Evolutionary conservation across 2,888 invertebrate genomes (phyloP).

Genomic region (Scaptomyza cyrtandrae): DNA sequence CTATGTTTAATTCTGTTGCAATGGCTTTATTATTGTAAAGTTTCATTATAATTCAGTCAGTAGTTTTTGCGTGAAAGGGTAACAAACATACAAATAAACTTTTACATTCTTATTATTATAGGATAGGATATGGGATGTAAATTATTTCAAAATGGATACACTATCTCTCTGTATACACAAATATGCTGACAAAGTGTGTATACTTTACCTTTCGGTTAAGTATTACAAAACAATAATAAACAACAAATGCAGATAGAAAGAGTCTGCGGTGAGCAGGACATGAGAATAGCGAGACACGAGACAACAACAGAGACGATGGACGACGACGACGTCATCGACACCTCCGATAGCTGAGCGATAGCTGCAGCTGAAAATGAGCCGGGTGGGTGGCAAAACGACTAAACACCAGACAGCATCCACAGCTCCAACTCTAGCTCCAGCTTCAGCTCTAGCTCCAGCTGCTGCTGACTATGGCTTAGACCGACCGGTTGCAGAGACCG

Average conservation of each 20-base stretch:
- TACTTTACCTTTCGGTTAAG: slow-evolving; percentile 40
- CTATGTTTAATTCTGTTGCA: too few relatives aligned
- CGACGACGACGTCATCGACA: slow-evolving; percentile 78
- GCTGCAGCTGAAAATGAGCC: slow-evolving; percentile 34
- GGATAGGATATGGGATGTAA: too few relatives aligned
- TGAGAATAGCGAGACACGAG: slow-evolving; percentile 10
- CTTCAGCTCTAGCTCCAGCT: not conserved
- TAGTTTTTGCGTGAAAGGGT: too few relatives aligned
- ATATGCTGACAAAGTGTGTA: slow-evolving; percentile 26
- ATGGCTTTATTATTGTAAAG: too few relatives aligned
- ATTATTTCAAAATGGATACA: not conserved
- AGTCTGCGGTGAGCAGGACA: slow-evolving; percentile 24
- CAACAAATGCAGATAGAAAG: slow-evolving; percentile 35
- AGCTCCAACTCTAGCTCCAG: too few relatives aligned
- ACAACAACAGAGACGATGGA: slow-evolving; percentile 10
- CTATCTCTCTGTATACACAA: slow-evolving; percentile 1
- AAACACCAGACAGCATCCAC: slow-evolving; percentile 1
- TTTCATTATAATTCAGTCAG: too few relatives aligned
- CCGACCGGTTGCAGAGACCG: slow-evolving; percentile 58
- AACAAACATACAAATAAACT: too few relatives aligned
- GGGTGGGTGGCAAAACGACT: slow-evolving; percentile 64
- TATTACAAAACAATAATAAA: slow-evolving; percentile 55
- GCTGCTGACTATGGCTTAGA: slow-evolving; percentile 11
- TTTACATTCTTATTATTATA: too few relatives aligned
- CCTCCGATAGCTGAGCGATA: slow-evolving; percentile 76